Base-by-base conservation (phyloP, 2,113 vertebrate genomes). In the Aegotheles bennettii region DNA sequence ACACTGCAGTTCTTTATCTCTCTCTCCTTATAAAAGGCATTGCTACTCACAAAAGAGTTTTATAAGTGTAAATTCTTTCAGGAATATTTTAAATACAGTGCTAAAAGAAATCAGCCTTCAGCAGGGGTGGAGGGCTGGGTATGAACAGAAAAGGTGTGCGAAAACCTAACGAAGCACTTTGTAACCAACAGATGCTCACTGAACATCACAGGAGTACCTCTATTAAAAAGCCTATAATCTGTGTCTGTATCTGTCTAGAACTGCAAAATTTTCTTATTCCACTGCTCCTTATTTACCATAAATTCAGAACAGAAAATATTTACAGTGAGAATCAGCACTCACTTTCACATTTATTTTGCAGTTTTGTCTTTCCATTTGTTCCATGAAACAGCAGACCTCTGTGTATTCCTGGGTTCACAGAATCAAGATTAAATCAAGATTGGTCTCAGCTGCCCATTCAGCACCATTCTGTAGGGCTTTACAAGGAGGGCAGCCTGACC, bases 371-470 rank as follows among this genome's bases (percentile, higher is more conserved):
- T 84, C 75, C 38, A 74, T 50, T 63, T 83, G 75, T 36, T 51
- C 74, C 36, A 35, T 36, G 65, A 83, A 94, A 84, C 11, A 71
- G 47, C 50, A 84, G 87, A 94, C 36, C 48, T 87, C 35, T 89
- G 18, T n/a, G 26, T 56, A 69, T 88, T 77, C 47, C 63, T 77
- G 50, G 59, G 43, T 57, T 85, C 47, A 90, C 60, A 94, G 89
- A 87, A 94, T 77, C 69, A 92, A 94, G 69, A 79, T 9, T 77
- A 89, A 87, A 94, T 77, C 71, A 92, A 94, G 69, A 79, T 10
- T 77, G 57, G 31, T 80, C 82, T 95, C 88, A 81, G 92, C 35
- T 76, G 57, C 45, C 78, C 45, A n/a, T n/a, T n/a, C n/a, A n/a
- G n/a, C n/a, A 51, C 31, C 20, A 43, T 69, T 84, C 45, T 71